Conservation (phyloP, 2,888 invertebrate species). For the Adelphocoris suturalis region DNA sequence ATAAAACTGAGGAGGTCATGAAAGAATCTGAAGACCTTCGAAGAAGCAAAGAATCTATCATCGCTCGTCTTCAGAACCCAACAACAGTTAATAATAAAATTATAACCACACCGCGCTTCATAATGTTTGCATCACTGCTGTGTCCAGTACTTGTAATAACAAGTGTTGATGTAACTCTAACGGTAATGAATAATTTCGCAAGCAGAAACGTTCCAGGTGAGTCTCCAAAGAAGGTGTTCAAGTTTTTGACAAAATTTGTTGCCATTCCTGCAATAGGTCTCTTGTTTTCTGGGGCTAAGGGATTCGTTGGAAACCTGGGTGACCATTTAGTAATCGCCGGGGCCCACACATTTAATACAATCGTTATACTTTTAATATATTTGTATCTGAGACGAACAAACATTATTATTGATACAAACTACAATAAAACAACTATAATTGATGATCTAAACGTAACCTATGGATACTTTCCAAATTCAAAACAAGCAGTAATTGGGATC, state of each 20-base stretch:
- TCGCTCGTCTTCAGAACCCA: not conserved
- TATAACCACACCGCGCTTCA: not conserved
- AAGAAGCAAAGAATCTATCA: not conserved
- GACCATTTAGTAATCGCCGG: not conserved
- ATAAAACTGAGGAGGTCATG: not conserved
- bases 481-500: not conserved
- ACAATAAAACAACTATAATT: not conserved
- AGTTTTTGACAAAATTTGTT: not conserved
- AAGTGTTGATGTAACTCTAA: not conserved
- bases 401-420: not conserved
- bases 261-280: not conserved
- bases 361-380: not conserved
- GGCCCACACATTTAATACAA: not conserved
- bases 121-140: not conserved
- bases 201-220: not conserved
- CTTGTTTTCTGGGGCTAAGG: not conserved
- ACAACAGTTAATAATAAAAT: not conserved
- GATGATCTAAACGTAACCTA: not conserved
- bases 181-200: not conserved
- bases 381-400: not conserved
- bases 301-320: not conserved
- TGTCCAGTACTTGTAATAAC: not conserved
- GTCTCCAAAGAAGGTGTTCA: not conserved
- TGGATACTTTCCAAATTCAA: not conserved
- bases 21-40: not conserved